These are phyloP conservation scores for Rousettus leschenaultii DNA, from an alignment of 2,113 vertebrate species.

Conservation along the genomic window DNA sequence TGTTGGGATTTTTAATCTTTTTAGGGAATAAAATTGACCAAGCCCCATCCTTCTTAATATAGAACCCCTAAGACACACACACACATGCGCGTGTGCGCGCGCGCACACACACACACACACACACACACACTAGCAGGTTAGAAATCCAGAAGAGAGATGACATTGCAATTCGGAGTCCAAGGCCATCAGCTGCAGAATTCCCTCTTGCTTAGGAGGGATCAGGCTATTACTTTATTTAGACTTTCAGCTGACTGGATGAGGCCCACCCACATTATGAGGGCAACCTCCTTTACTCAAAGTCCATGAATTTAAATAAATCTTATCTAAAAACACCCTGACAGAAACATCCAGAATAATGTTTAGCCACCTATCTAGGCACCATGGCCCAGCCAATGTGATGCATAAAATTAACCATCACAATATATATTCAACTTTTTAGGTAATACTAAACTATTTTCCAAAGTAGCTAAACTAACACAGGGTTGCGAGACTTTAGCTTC, in stretches of 20 bases:
- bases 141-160: background rate
- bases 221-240: background rate
- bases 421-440: background rate
- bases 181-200: background rate
- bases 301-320: background rate
- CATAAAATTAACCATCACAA: background rate
- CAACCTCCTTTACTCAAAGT: background rate
- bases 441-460: background rate
- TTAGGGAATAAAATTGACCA: background rate
- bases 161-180: background rate
- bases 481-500: background rate
- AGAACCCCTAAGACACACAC: background rate
- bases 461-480: background rate
- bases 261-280: background rate
- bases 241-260: background rate
- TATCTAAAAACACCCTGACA: background rate
- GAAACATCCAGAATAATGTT: background rate
- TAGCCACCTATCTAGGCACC: background rate
- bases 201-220: background rate
- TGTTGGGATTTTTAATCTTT: background rate
- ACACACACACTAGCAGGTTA: background rate
- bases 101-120: background rate
- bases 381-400: background rate
- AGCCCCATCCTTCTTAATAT: background rate
- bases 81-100: background rate